phyloP scores from a whole-genome alignment of 2,797 vertebrate genomes.

The Urosaurus nigricauda region DNA sequence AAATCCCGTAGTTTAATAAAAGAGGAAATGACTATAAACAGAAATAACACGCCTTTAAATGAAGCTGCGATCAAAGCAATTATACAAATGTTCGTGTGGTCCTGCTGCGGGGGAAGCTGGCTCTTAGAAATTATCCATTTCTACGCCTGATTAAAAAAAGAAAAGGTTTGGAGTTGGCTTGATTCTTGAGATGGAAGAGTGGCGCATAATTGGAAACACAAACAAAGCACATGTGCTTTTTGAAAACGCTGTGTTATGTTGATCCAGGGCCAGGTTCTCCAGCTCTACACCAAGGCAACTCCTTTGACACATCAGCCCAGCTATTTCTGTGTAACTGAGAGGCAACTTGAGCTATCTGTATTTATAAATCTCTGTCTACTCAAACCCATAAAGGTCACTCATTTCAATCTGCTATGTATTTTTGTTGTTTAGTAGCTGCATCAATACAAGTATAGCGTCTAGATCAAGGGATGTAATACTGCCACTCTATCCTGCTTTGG shows the following conservation, averaged over 20 bases:
- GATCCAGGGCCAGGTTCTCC: neutral
- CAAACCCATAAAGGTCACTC: too few relatives aligned
- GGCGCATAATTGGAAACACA: constrained; percentile 30
- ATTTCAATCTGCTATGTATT: too few relatives aligned
- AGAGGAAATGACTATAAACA: neutral
- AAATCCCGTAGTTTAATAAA: constrained; percentile 21
- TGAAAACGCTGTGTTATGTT: neutral
- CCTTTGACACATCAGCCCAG: neutral
- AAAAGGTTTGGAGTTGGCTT: neutral
- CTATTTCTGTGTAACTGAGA: too few relatives aligned
- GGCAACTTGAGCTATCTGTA: too few relatives aligned
- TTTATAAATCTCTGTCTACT: too few relatives aligned
- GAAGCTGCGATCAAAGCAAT: constrained; percentile 37
- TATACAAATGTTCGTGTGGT: neutral
- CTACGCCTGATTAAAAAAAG: neutral
- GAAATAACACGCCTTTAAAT: constrained; percentile 7
- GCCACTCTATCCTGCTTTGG: too few relatives aligned
- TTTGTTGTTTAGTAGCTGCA: too few relatives aligned
- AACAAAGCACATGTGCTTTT: constrained; percentile 20
- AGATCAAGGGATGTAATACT: too few relatives aligned
- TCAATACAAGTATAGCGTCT: too few relatives aligned
- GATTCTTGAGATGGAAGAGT: neutral
- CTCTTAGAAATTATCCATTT: neutral
- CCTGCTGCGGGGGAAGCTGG: neutral
- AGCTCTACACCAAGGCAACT: neutral